These are phyloP conservation scores for Quadroppia sp. DNA, from an alignment of 2,888 invertebrate genomes.

Conservation along the genomic window DNA sequence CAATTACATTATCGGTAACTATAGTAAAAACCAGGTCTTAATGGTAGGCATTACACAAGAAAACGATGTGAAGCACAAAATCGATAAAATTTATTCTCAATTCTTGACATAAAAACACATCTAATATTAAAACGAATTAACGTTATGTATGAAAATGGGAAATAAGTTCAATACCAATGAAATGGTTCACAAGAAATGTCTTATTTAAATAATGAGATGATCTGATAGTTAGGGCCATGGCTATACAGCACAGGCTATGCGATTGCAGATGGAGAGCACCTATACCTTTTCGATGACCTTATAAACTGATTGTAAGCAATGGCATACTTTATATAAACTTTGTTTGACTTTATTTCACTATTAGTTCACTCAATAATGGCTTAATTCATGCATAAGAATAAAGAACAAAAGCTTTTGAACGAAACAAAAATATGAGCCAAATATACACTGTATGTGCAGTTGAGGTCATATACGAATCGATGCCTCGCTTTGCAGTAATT, in stretches of 20 bases:
- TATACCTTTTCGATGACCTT: slow-evolving; percentile 27
- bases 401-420: background rate
- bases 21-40: no score
- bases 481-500: slow-evolving; percentile 3
- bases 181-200: no score
- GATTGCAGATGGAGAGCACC: slow-evolving; percentile 1
- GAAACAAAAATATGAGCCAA: background rate
- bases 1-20: no score
- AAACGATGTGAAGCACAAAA: no score
- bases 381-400: slow-evolving; percentile 19
- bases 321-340: slow-evolving; percentile 21
- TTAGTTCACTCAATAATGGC: background rate
- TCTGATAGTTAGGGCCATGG: background rate
- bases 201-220: background rate
- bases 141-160: no score
- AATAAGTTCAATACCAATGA: no score
- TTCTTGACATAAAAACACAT: no score
- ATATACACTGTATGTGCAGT: background rate
- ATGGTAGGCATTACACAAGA: no score
- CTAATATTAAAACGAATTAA: no score
- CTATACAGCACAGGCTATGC: background rate
- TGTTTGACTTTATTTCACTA: slow-evolving; percentile 10
- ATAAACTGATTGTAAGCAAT: slow-evolving; percentile 29
- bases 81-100: no score
- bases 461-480: background rate